These are phyloP conservation scores for Himalopsyche japonica DNA, from an alignment of 2,888 invertebrate genomes.

Conservation along the genomic window DNA sequence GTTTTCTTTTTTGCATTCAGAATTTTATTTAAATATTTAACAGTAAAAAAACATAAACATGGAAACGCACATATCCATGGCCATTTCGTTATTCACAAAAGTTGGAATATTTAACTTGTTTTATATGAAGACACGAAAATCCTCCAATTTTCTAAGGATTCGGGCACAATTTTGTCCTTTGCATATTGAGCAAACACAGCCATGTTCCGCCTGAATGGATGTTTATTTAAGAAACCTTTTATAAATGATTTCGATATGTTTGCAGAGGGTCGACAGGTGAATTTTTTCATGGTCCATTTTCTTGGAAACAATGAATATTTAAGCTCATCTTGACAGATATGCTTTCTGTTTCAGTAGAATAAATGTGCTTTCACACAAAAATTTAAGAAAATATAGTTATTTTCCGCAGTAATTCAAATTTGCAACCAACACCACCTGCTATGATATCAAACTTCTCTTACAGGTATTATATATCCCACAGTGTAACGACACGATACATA, in stretches of 20 bases:
- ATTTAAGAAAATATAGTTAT: too few relatives aligned
- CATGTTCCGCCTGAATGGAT: background rate
- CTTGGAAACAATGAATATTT: constrained; percentile 25
- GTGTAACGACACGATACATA: too few relatives aligned
- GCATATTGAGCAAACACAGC: background rate
- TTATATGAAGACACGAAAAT: background rate
- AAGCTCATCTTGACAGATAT: background rate
- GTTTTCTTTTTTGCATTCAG: too few relatives aligned
- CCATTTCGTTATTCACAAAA: background rate
- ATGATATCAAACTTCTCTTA: too few relatives aligned
- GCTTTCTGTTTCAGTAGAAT: background rate
- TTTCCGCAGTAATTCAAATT: too few relatives aligned
- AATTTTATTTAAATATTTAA: too few relatives aligned
- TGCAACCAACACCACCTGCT: too few relatives aligned
- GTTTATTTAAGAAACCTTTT: constrained; percentile 23
- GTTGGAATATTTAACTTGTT: background rate
- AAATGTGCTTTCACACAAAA: background rate
- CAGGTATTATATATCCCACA: too few relatives aligned
- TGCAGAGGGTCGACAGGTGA: constrained; percentile 25
- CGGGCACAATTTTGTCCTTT: background rate
- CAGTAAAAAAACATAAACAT: too few relatives aligned
- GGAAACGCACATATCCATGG: too few relatives aligned
- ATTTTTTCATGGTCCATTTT: constrained; percentile 4
- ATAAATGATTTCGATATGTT: constrained; percentile 29
- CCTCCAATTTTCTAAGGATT: background rate